Base-by-base conservation (phyloP, 2,888 invertebrate species). In the Epinotia ramella region DNA sequence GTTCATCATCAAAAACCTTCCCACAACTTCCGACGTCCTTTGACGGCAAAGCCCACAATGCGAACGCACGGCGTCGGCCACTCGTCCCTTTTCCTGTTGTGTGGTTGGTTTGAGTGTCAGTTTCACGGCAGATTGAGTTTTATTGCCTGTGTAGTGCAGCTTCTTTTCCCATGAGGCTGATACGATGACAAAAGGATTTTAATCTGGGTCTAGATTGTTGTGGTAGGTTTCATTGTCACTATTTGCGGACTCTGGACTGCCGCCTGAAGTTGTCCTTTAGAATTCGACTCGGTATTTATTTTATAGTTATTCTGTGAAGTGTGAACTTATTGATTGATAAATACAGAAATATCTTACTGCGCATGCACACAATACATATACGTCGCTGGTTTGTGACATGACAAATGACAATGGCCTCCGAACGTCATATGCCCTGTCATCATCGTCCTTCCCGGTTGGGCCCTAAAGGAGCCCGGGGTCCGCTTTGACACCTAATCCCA, bases 71-170 rank as follows among this genome's bases (percentile, higher is more conserved):
- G 13, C 62, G 13, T 24, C 68, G 68, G 68, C 57, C 69, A 49
- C 33, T 49, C 69, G 59, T 74, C 74, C 74, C 64, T 74, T 70
- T 40, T 40, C 49, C 69, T 64, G 65, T 74, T 74, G 74, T 74
- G 46, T 57, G 33, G 59, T 63, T 68, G 40, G 69, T 40, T 64
- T 6, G 28, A 28, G n/a, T 1, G 18, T 49, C 13, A 33, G 28
- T 28, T 44, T 64, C 74, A 70, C 49, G n/a, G 46, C 16, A 74
- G 59, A 40, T 3, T 59, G 57, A 28, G 33, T 59, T 65, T 59
- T 74, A 64, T 65, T 20, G 13, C 28, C 0, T 33, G 13, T 33
- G 1, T 12, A 13, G 57, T 49, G 70, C 33, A 59, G 69, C 40
- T 16, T 20, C 18, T 59, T 74, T 69, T 46, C 12, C 33, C 3